Evolutionary conservation across 2,797 vertebrate species (phyloP).

Genomic region (Muraenolepis orangiensis): DNA sequence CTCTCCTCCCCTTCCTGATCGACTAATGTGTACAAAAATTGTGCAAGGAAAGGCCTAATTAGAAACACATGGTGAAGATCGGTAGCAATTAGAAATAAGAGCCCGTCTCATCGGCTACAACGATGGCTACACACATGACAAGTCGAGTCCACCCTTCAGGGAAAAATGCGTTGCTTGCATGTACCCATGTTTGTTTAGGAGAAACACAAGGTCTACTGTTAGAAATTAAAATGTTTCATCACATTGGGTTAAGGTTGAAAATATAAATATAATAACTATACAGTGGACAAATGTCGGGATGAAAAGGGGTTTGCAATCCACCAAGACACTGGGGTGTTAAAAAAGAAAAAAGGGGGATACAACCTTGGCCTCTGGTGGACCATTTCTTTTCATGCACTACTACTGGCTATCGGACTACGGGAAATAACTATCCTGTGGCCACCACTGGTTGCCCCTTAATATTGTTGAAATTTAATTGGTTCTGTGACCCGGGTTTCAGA

Average conservation of each 20-base stretch:
- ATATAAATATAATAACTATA: background rate
- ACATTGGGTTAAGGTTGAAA: background rate
- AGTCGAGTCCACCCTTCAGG: background rate
- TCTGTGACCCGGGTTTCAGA: conserved; percentile 32
- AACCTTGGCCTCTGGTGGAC: background rate
- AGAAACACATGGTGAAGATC: conserved; percentile 31
- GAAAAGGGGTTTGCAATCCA: conserved; percentile 8
- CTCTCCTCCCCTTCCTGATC: conserved; percentile 15
- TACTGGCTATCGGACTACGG: background rate
- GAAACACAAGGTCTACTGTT: background rate
- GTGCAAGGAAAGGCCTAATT: conserved; percentile 10
- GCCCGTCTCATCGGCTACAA: conserved; percentile 15
- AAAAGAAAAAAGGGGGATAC: background rate
- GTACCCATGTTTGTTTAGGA: background rate
- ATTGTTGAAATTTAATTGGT: conserved; percentile 45
- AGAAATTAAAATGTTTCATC: background rate
- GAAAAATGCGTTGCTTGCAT: background rate
- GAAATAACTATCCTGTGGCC: background rate
- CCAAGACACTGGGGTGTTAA: background rate
- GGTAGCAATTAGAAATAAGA: conserved; percentile 32
- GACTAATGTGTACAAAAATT: conserved; percentile 19
- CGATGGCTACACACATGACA: background rate
- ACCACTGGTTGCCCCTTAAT: conserved; percentile 19
- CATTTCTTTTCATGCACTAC: conserved; percentile 2
- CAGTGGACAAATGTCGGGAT: background rate